phyloP scores from a whole-genome alignment of 2,797 vertebrate species.

The Hyperoplus immaculatus region DNA sequence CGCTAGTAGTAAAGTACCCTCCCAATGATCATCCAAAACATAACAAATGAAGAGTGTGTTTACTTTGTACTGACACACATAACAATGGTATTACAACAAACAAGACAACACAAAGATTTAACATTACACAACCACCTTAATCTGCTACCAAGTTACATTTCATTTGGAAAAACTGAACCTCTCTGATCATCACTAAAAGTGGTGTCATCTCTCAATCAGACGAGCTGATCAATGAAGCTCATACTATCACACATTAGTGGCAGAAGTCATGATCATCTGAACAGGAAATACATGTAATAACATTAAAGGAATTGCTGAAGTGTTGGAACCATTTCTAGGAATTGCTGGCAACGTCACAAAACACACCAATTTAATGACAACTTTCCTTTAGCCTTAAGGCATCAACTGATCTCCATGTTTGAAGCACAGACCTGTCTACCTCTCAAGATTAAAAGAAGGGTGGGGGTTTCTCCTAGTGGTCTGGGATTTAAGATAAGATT shows the following conservation, averaged over 20 bases:
- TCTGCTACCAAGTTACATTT: background rate
- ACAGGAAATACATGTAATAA: constrained; percentile 5
- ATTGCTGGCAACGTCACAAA: background rate
- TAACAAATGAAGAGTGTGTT: too few species aligned
- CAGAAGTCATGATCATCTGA: background rate
- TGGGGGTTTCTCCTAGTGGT: background rate
- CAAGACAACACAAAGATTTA: background rate
- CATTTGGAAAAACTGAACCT: background rate
- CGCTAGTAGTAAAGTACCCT: too few species aligned
- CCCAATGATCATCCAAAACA: too few species aligned
- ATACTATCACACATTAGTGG: background rate
- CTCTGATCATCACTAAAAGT: background rate
- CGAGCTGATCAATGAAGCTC: constrained; percentile 19
- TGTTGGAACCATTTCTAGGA: constrained; percentile 1
- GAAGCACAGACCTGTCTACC: background rate
- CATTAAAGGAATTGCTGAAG: constrained; percentile 4
- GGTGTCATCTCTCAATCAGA: background rate
- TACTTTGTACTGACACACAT: too few species aligned
- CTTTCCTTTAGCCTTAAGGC: constrained; percentile 1
- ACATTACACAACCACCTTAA: background rate
- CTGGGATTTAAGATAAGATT: constrained; percentile 7
- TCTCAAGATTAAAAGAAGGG: constrained; percentile 2
- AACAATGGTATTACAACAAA: too few species aligned
- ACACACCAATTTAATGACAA: background rate
- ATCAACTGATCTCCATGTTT: background rate